These are phyloP conservation scores for Drosophila pallidifrons DNA, from an alignment of 1,140 invertebrate genomes.

Conservation along the genomic window DNA sequence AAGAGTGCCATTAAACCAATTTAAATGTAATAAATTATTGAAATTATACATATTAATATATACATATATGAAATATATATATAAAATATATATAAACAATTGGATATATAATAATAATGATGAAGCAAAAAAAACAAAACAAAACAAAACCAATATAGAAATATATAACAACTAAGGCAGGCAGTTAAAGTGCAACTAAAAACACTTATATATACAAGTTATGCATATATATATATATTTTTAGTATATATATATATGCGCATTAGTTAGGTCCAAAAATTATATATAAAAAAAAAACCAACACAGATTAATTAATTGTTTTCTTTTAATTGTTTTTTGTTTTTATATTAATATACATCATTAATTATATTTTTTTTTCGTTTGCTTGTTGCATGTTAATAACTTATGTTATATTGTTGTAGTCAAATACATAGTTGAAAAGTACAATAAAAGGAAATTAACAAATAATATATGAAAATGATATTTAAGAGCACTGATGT, in stretches of 20 bases:
- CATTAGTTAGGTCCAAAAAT: slow-evolving; percentile 54
- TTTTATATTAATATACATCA: slow-evolving; percentile 22
- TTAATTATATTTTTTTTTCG: slow-evolving; percentile 8
- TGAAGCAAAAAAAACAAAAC: not conserved
- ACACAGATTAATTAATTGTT: slow-evolving; percentile 28
- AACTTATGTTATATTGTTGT: slow-evolving; percentile 44
- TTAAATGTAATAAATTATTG: slow-evolving; percentile 82
- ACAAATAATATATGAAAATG: no score
- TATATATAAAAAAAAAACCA: not conserved
- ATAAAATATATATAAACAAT: slow-evolving; percentile 54
- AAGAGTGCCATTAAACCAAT: slow-evolving; percentile 83
- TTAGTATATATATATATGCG: slow-evolving; percentile 42
- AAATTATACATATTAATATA: slow-evolving; percentile 75
- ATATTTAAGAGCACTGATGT: slow-evolving; percentile 15
- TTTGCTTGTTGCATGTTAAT: slow-evolving; percentile 42
- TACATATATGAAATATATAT: slow-evolving; percentile 45
- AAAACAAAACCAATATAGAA: slow-evolving; percentile 5
- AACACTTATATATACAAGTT: slow-evolving; percentile 43
- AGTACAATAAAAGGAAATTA: slow-evolving; percentile 28
- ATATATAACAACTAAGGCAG: slow-evolving; percentile 37
- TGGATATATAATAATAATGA: slow-evolving; percentile 27
- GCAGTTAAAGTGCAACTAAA: slow-evolving; percentile 54
- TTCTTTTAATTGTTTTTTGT: slow-evolving; percentile 43
- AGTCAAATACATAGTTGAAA: slow-evolving; percentile 33
- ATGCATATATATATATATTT: slow-evolving; percentile 36